Conservation (phyloP, 1,140 invertebrate species). For the Lerema accius region DNA sequence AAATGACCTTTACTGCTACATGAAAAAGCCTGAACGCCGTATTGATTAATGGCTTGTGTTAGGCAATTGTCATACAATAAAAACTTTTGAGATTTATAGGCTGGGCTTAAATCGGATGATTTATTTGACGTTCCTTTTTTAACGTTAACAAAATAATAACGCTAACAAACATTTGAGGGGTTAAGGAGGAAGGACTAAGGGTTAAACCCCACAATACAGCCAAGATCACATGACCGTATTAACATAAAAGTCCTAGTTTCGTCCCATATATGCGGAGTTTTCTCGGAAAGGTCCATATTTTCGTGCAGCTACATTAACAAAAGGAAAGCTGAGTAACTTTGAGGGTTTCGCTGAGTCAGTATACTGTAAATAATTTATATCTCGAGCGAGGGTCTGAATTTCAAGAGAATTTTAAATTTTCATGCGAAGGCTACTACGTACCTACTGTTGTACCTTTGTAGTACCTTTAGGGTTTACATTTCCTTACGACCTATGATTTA, state of each 20-base stretch:
- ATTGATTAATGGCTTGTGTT: background rate
- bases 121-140: background rate
- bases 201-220: no score
- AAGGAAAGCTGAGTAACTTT: background rate
- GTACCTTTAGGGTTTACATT: no score
- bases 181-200: no score
- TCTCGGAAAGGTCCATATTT: no score
- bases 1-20: background rate
- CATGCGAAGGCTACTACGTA: background rate
- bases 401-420: conserved; percentile 2
- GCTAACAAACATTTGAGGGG: background rate
- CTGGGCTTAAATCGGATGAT: background rate
- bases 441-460: no score
- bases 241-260: no score
- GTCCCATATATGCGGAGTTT: no score
- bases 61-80: background rate
- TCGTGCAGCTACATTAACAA: background rate
- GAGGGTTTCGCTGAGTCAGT: background rate
- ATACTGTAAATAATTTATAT: background rate
- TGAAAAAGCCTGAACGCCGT: background rate
- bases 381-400: background rate
- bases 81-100: background rate
- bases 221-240: no score
- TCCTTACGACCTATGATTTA: no score
- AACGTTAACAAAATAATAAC: background rate